Evolutionary conservation across 2,113 vertebrate species (phyloP), one percentile per base, ranked within the genome.

Genomic region (Poicephalus meyeri): DNA sequence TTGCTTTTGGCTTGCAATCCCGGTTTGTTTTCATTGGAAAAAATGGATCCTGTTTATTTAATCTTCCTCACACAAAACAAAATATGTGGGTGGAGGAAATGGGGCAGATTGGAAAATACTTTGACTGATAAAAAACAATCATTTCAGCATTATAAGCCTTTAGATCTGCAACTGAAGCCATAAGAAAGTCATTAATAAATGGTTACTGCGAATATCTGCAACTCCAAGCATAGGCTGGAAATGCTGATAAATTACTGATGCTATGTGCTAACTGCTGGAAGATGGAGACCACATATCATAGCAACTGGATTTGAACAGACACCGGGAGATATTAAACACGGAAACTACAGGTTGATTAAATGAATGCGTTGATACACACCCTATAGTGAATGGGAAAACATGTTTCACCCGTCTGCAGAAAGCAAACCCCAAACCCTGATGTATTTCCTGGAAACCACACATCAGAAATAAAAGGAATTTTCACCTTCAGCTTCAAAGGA

Each of bases 21-120:
- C 3, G 24, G 73, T 84, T 87, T 93, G 86, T 91, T 96, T 93
- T 91, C 33, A 1, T 72, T 89, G 91, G 91, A 87, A 89, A 95
- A 95, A 93, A 80, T 18, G 93, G 53, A 91, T 93, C 53, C 78
- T 84, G 81, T 93, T 93, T 93, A 41, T 93, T 95, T 80, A 80
- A 78, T 95, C 91, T 88, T 86, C 91, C 82, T 80, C 53, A 10
- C 65, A 80, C 39, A 91, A 83, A 91, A 93, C 73, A 93, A 95
- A 93, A 95, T 76, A 84, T 69, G 95, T 77, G 82, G 88, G 92
- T 91, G 91, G 81, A 91, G 88, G 88, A 91, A 96, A 95, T 65
- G 86, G 86, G 82, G 80, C 78, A 93, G 88, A 95, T 80, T 89
- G 88, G 78, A 91, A 93, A 93, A 91, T 80, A 72, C 58, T 93